Evolutionary conservation across 2,888 invertebrate species (phyloP), one percentile per base, ranked within the genome.

Genomic region (Drosophila phalerata): DNA sequence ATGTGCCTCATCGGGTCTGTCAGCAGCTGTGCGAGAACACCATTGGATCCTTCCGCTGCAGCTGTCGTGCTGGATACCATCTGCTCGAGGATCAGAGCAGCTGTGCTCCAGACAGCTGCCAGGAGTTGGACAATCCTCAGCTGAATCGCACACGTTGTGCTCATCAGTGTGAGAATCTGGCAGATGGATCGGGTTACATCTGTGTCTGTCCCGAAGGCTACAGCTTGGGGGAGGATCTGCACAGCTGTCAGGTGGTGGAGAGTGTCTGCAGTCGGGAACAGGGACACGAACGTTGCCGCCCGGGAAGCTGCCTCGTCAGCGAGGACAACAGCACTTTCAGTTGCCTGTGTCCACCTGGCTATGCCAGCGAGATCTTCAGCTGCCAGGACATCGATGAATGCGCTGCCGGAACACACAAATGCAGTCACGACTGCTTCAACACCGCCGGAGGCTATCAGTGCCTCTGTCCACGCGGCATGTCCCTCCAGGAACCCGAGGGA

Each of bases 1-100:
- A 76, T 5, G 79, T 74, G 10, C 72, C 81, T 0, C 77, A 80
- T 28, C 85, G 79, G 71, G 79, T 92, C 2, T 94, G 94, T 68
- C 93, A 94, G 4, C 93, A 93, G 67, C 88, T 91, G 28, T 96
- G 96, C 88, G 92, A 94, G 43, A 95, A 96, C 85, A 93, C 93
- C 0, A 89, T 92, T 1, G 96, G 96, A 15, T 94, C 94, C 22
- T 95, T 94, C 85, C 90, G 91, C 37, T 96, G 96, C 85, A 91
- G 92, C 65, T 96, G 95, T 81, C 91, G 93, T 1, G 94, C 94
- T 0, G 85, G 89, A 19, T 94, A 93, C 83, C 92, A 92, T 64
- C 81, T 94, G 15, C 86, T 89, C 4, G 88, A 90, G 0, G 93
- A 94, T 81, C 79, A 77, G 8, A 86, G 90, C 19, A 93, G 90